phyloP scores from a whole-genome alignment of 2,113 vertebrate genomes.

The Nibea albiflora region DNA sequence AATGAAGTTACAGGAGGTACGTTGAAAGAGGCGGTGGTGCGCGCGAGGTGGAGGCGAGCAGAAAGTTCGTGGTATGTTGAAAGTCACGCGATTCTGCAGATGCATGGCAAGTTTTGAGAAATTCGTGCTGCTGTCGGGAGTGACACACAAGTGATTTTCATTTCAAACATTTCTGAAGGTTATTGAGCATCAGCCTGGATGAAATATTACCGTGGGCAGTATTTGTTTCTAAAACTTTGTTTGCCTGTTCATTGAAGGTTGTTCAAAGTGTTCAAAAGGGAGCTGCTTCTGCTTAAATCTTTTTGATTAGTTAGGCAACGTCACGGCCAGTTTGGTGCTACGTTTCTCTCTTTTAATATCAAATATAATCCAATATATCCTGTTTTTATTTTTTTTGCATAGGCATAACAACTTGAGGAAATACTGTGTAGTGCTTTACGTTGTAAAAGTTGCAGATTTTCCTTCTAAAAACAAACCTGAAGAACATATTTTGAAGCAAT shows the following conservation, averaged over 20 bases:
- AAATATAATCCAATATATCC: constrained; percentile 43
- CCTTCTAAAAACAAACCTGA: constrained; percentile 31
- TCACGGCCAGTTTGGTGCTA: constrained; percentile 47
- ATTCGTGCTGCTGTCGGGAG: background rate
- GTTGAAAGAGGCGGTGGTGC: background rate
- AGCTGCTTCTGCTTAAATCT: constrained; percentile 24
- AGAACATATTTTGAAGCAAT: constrained; percentile 63
- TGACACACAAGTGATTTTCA: background rate
- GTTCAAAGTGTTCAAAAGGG: constrained; percentile 4
- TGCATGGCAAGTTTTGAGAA: constrained; percentile 5
- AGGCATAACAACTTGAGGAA: constrained; percentile 36
- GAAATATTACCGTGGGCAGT: background rate
- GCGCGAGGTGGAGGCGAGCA: constrained; percentile 6
- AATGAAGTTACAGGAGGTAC: constrained; percentile 39
- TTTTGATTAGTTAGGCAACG: constrained; percentile 8
- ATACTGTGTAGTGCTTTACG: constrained; percentile 41
- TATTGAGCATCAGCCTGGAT: background rate
- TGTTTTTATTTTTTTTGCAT: constrained; percentile 43
- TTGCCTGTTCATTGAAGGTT: background rate
- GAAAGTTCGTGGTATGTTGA: constrained; percentile 47
- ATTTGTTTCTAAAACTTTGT: constrained; percentile 7
- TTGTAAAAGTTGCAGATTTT: constrained; percentile 35
- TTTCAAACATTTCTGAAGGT: background rate
- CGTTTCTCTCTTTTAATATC: constrained; percentile 42
- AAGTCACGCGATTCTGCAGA: background rate